These are phyloP conservation scores for Acleris emargana DNA, from an alignment of 2,888 invertebrate species.

Conservation along the genomic window DNA sequence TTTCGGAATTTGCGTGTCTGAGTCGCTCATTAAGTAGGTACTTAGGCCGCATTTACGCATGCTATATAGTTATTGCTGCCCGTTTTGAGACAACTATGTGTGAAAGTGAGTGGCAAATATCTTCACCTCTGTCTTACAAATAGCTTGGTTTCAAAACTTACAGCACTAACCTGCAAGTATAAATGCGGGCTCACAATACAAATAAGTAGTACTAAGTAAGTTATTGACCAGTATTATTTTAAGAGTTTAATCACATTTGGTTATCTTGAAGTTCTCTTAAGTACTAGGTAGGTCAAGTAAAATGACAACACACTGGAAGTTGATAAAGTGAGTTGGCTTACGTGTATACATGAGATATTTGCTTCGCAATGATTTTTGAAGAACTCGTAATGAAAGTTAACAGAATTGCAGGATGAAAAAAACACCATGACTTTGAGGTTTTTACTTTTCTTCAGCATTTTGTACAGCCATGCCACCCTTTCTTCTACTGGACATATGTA, in stretches of 20 bases:
- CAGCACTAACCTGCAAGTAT: too few species aligned
- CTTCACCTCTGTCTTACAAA: too few species aligned
- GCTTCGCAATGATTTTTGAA: constrained; percentile 95
- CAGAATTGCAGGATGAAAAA: constrained; percentile 98
- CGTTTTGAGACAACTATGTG: too few species aligned
- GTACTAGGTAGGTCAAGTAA: background rate
- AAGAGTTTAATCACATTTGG: background rate
- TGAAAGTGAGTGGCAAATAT: too few species aligned
- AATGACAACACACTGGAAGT: background rate
- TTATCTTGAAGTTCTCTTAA: constrained; percentile 5
- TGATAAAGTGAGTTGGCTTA: constrained; percentile 74
- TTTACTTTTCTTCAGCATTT: constrained; percentile 96
- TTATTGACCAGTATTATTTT: too few species aligned
- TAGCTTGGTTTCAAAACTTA: too few species aligned
- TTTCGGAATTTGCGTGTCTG: too few species aligned
- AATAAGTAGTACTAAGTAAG: too few species aligned
- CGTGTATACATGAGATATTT: constrained; percentile 96
- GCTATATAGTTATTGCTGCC: too few species aligned
- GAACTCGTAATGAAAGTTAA: constrained; percentile 96
- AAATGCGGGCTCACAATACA: too few species aligned
- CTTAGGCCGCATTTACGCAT: too few species aligned
- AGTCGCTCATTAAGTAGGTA: too few species aligned
- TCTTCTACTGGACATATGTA: constrained; percentile 96
- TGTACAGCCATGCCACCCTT: constrained; percentile 94
- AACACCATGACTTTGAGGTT: constrained; percentile 98